phyloP scores from a whole-genome alignment of 2,888 invertebrate species.

The Apomyelois bistriatella region DNA sequence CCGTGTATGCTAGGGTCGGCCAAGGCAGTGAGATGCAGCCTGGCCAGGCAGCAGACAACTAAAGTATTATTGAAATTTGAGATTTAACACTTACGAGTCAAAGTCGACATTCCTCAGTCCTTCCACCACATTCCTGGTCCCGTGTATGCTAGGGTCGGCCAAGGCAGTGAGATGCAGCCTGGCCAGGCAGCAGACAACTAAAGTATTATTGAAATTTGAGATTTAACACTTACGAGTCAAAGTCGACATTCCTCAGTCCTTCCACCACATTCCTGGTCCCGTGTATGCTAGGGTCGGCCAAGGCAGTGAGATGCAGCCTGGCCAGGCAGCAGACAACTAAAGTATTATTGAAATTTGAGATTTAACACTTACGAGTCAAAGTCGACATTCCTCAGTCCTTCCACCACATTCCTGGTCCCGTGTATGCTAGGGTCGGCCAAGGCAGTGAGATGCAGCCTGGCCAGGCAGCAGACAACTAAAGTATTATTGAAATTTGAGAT shows the following conservation, averaged over 20 bases:
- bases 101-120: slow-evolving; percentile 90
- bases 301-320: slow-evolving; percentile 81
- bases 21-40: slow-evolving; percentile 83
- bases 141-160: slow-evolving; percentile 93
- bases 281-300: slow-evolving; percentile 93
- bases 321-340: slow-evolving; percentile 93
- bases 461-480: slow-evolving; percentile 89
- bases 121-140: slow-evolving; percentile 85
- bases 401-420: slow-evolving; percentile 87
- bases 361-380: slow-evolving; percentile 80
- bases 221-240: slow-evolving; percentile 79
- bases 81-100: slow-evolving; percentile 77
- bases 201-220: too few species aligned
- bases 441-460: slow-evolving; percentile 82
- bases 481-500: too few species aligned
- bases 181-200: slow-evolving; percentile 91
- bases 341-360: too few species aligned
- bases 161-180: slow-evolving; percentile 84
- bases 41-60: slow-evolving; percentile 92
- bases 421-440: slow-evolving; percentile 94
- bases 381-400: slow-evolving; percentile 90
- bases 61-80: too few species aligned
- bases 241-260: slow-evolving; percentile 90
- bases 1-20: slow-evolving; percentile 95
- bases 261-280: slow-evolving; percentile 87